These are phyloP conservation scores for Sylvia atricapilla DNA, from an alignment of 2,113 vertebrate species.

Conservation along the genomic window DNA sequence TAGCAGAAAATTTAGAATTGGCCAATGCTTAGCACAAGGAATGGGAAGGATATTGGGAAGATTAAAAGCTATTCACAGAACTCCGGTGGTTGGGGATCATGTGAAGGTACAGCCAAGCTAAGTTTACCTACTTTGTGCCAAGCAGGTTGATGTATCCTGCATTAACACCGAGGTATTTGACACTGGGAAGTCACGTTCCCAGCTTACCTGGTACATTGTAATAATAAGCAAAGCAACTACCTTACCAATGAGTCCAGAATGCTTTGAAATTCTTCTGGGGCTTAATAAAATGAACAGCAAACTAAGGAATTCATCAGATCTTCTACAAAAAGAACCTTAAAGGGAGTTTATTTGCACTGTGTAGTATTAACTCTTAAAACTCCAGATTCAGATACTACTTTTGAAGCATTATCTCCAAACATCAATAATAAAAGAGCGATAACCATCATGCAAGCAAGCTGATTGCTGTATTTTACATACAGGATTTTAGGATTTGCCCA, in stretches of 20 bases:
- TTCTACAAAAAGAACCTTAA: conserved; percentile 65
- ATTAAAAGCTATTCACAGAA: conserved; percentile 42
- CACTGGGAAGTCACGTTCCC: conserved; percentile 67
- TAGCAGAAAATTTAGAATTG: conserved; percentile 70
- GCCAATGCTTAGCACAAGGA: conserved; percentile 70
- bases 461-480: conserved; percentile 61
- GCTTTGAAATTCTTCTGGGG: conserved; percentile 53
- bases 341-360: conserved; percentile 63
- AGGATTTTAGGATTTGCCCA: conserved; percentile 50
- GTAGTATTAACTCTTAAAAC: conserved; percentile 44
- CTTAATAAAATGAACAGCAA: conserved; percentile 65
- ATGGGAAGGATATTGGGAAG: conserved; percentile 30
- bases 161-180: conserved; percentile 40
- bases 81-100: conserved; percentile 38
- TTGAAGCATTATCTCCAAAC: conserved; percentile 59
- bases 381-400: conserved; percentile 69
- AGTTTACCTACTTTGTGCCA: conserved; percentile 56
- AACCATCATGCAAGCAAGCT: conserved; percentile 62
- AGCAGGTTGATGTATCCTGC: conserved; percentile 57
- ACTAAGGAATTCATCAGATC: conserved; percentile 69
- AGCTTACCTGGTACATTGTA: conserved; percentile 12
- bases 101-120: conserved; percentile 65
- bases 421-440: conserved; percentile 57
- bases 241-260: conserved; percentile 61
- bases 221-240: conserved; percentile 57